Percentiles rank a stretch among this genome's conserved stretches.
These are phyloP conservation scores for Saiga tatarica DNA, from an alignment of 2,113 vertebrate genomes.

Conservation along the genomic window DNA sequence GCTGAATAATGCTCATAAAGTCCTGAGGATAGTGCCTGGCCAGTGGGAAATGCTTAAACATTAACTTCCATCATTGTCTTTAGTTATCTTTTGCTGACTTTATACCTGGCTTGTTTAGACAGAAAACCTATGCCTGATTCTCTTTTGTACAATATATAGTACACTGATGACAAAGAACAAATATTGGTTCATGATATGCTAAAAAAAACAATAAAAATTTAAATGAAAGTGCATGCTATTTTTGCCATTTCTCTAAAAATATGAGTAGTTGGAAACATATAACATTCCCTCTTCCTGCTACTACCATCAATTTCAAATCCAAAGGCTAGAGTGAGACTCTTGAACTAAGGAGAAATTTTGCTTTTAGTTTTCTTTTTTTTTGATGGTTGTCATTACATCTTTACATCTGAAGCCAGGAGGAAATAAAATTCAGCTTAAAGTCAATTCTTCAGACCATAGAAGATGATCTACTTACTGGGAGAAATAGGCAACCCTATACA, in stretches of 20 bases:
- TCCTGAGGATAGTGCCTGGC: background rate
- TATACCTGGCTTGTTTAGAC: background rate
- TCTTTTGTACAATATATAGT: background rate
- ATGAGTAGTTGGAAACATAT: background rate
- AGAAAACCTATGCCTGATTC: background rate
- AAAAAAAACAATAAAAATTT: conserved; percentile 34
- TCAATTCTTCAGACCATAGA: background rate
- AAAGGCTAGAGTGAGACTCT: background rate
- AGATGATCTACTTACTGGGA: background rate
- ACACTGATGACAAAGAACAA: conserved; percentile 32
- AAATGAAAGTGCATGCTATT: conserved; percentile 32
- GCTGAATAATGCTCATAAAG: background rate
- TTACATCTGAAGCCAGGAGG: background rate
- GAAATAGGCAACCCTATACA: background rate
- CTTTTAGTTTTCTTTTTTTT: background rate
- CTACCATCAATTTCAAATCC: background rate
- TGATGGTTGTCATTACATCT: background rate
- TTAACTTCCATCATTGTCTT: background rate
- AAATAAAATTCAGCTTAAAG: background rate
- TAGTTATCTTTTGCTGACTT: background rate
- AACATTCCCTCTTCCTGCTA: background rate
- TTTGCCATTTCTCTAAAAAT: conserved; percentile 45
- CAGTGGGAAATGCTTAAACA: background rate
- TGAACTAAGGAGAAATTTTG: background rate
- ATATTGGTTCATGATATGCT: conserved; percentile 32